Percentiles rank a stretch among this genome's conserved stretches.
Conservation (phyloP, 2,888 invertebrate genomes). For the Caenorhabditis macrosperma region DNA sequence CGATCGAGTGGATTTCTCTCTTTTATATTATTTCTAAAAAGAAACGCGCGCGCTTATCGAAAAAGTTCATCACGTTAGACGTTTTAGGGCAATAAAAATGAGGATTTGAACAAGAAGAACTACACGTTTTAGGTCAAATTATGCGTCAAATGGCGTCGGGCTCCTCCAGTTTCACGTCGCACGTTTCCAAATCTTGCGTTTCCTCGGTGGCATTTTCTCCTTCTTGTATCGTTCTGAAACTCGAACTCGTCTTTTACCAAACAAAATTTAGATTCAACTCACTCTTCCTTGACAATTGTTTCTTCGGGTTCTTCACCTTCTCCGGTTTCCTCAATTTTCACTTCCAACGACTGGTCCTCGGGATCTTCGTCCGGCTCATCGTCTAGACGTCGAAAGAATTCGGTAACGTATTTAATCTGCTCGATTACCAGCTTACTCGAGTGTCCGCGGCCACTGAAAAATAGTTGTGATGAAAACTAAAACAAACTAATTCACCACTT, state of each 20-base stretch:
- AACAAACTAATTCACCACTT: background rate
- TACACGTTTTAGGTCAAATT: background rate
- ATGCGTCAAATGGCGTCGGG: background rate
- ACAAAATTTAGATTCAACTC: background rate
- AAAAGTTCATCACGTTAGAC: background rate
- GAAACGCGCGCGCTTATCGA: background rate
- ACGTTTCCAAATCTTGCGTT: too few relatives aligned
- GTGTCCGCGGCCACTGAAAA: conserved; percentile 35
- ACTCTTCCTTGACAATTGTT: conserved; percentile 16
- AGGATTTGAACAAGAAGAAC: background rate
- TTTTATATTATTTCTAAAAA: background rate
- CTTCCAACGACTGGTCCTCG: too few relatives aligned
- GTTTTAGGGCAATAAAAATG: background rate
- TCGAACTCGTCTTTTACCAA: too few relatives aligned
- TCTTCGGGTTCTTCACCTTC: background rate
- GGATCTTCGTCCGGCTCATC: background rate
- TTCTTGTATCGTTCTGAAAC: too few relatives aligned
- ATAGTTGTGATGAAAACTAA: background rate
- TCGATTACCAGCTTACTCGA: background rate
- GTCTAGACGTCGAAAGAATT: conserved; percentile 3
- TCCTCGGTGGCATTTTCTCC: too few relatives aligned
- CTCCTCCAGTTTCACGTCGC: background rate
- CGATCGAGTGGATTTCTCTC: background rate
- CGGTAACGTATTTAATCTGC: background rate
- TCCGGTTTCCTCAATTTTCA: background rate